A percentile compares a stretch with the other conserved stretches of the same genome.
phyloP scores from a whole-genome alignment of 2,113 vertebrate genomes.

The Muntiacus reevesi region DNA sequence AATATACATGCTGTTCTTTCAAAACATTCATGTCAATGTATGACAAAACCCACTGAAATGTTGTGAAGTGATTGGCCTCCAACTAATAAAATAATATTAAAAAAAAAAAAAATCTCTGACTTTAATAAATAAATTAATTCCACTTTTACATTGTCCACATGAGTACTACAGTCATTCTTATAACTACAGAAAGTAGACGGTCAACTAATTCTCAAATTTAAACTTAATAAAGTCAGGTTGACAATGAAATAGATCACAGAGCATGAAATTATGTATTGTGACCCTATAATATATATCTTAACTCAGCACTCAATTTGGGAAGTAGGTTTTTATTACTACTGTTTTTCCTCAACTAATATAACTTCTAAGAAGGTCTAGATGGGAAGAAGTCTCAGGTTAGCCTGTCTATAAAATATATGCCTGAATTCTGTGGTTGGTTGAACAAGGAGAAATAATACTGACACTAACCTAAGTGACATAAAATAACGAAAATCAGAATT shows the following conservation, averaged over 20 bases:
- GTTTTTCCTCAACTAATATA: not conserved
- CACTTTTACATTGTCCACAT: not conserved
- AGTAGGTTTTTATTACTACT: not conserved
- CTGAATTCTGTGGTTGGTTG: not conserved
- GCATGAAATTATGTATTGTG: not conserved
- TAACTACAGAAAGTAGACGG: not conserved
- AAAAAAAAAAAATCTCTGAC: not conserved
- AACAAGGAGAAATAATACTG: not conserved
- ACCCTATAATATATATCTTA: not conserved
- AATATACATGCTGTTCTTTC: too few relatives aligned
- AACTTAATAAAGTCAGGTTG: not conserved
- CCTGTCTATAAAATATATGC: not conserved
- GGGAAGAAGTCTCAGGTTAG: not conserved
- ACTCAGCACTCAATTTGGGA: not conserved
- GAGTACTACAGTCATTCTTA: not conserved
- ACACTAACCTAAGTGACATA: not conserved
- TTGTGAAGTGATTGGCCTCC: too few relatives aligned
- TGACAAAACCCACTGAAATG: too few relatives aligned
- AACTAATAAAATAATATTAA: too few relatives aligned
- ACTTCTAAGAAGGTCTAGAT: not conserved
- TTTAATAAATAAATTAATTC: not conserved
- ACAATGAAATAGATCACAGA: not conserved
- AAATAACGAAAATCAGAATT: slow-evolving; percentile 39
- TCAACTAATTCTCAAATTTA: not conserved
- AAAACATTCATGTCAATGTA: too few relatives aligned